Percentiles rank a stretch among this genome's conserved stretches.
These are phyloP conservation scores for Tenebrosternarchus preto DNA, from an alignment of 2,113 vertebrate species.

Conservation along the genomic window DNA sequence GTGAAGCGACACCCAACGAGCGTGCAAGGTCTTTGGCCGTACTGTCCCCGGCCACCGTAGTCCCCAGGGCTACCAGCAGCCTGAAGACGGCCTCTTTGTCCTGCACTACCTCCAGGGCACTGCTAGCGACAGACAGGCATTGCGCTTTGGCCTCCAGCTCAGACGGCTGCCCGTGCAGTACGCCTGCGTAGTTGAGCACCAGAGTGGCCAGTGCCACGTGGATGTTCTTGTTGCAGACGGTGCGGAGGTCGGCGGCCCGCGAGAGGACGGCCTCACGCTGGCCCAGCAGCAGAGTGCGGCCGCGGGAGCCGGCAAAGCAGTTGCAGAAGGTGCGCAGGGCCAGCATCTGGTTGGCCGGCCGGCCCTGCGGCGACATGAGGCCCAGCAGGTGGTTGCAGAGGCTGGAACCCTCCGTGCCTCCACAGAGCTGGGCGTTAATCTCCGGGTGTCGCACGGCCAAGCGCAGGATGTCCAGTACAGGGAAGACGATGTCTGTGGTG, in stretches of 20 bases:
- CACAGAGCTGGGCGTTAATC: slow-evolving; percentile 90
- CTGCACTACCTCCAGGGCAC: slow-evolving; percentile 89
- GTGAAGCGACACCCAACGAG: slow-evolving; percentile 89
- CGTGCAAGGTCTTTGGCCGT: slow-evolving; percentile 90
- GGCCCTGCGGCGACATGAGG: slow-evolving; percentile 85
- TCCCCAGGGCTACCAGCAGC: slow-evolving; percentile 94
- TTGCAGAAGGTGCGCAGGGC: slow-evolving; percentile 93
- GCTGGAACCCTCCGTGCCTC: slow-evolving; percentile 82
- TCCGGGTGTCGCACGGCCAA: slow-evolving; percentile 89
- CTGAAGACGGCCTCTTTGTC: slow-evolving; percentile 95
- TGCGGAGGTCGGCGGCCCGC: slow-evolving; percentile 84
- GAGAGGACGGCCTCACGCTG: slow-evolving; percentile 88
- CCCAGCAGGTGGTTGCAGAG: slow-evolving; percentile 87
- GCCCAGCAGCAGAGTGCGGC: slow-evolving; percentile 85
- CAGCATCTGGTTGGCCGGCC: slow-evolving; percentile 93
- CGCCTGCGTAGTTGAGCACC: slow-evolving; percentile 90
- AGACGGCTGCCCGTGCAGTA: slow-evolving; percentile 79
- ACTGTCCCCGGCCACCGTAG: slow-evolving; percentile 85
- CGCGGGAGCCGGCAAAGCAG: slow-evolving; percentile 84
- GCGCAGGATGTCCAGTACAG: slow-evolving; percentile 92
- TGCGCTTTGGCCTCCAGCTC: slow-evolving; percentile 96
- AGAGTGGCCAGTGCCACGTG: slow-evolving; percentile 93
- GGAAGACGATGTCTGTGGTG: slow-evolving; percentile 90
- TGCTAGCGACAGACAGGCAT: slow-evolving; percentile 92
- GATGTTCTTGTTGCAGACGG: slow-evolving; percentile 90